These are phyloP conservation scores for Cephalopholis sonnerati DNA, from an alignment of 2,113 vertebrate species.

Conservation along the genomic window DNA sequence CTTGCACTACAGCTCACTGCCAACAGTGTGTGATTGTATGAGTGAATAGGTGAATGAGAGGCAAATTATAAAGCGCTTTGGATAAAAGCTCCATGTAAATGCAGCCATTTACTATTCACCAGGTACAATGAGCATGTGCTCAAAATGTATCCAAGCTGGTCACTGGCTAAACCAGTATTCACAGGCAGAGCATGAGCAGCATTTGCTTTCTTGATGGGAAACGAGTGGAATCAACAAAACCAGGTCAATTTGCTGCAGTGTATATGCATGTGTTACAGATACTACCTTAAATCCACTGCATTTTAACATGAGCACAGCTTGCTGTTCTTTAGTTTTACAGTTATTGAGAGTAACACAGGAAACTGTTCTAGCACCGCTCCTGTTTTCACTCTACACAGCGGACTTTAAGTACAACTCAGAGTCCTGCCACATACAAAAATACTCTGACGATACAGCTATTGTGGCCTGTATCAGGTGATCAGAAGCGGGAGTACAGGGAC, in stretches of 20 bases:
- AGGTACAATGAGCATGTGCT: not conserved
- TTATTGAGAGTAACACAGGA: constrained; percentile 4
- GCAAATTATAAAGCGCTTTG: not conserved
- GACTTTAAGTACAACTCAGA: too few relatives aligned
- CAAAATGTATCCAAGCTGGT: not conserved
- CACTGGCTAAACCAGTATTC: not conserved
- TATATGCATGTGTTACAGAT: not conserved
- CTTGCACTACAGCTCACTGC: not conserved
- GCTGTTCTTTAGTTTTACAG: not conserved
- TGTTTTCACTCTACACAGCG: too few relatives aligned
- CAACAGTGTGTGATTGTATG: too few relatives aligned
- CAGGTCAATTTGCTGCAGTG: not conserved
- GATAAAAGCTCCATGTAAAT: not conserved
- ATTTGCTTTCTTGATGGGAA: not conserved
- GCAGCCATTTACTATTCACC: not conserved
- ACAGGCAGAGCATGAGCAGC: not conserved
- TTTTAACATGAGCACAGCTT: not conserved
- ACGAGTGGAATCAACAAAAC: not conserved
- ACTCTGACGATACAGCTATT: too few relatives aligned
- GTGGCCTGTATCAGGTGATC: too few relatives aligned
- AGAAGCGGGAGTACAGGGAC: too few relatives aligned
- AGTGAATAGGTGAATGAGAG: not conserved
- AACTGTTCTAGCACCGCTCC: too few relatives aligned
- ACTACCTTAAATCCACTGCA: not conserved
- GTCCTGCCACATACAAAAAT: too few relatives aligned